Conservation (phyloP, 2,797 vertebrate species). For the Enteromius afrohamiltoni region DNA sequence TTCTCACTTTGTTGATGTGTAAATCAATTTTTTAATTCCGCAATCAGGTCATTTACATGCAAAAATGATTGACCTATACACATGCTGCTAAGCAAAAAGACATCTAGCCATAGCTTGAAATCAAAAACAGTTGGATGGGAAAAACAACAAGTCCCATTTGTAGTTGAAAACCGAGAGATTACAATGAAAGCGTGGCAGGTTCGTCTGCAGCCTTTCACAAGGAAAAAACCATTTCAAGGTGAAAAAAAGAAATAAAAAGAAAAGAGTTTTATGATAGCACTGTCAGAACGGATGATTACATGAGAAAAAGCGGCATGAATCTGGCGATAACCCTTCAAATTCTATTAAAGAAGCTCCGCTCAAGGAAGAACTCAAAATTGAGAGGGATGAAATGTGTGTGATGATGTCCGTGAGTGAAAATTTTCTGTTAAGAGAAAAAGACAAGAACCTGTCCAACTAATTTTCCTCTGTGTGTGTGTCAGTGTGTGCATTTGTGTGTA, state of each 20-base stretch:
- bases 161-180: constrained; percentile 62
- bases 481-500: not conserved
- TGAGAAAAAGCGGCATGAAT: constrained; percentile 54
- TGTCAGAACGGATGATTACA: constrained; percentile 73
- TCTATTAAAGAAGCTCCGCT: constrained; percentile 72
- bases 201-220: constrained; percentile 61
- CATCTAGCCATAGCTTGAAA: not conserved
- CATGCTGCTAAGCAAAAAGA: not conserved
- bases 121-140: not conserved
- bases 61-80: constrained; percentile 4
- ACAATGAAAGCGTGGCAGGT: constrained; percentile 58
- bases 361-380: constrained; percentile 66
- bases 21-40: constrained; percentile 44
- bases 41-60: constrained; percentile 39
- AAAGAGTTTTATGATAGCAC: constrained; percentile 64
- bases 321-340: constrained; percentile 71
- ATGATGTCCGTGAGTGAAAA: constrained; percentile 15
- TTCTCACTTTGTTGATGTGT: constrained; percentile 20
- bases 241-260: constrained; percentile 64
- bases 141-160: constrained; percentile 43
- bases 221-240: constrained; percentile 68
- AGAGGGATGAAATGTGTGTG: constrained; percentile 31
- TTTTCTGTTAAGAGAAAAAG: constrained; percentile 51
- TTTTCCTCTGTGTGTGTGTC: not conserved
- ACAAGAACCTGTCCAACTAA: constrained; percentile 62